These are phyloP conservation scores for Noctilio leporinus DNA, from an alignment of 2,113 vertebrate genomes.

Conservation along the genomic window DNA sequence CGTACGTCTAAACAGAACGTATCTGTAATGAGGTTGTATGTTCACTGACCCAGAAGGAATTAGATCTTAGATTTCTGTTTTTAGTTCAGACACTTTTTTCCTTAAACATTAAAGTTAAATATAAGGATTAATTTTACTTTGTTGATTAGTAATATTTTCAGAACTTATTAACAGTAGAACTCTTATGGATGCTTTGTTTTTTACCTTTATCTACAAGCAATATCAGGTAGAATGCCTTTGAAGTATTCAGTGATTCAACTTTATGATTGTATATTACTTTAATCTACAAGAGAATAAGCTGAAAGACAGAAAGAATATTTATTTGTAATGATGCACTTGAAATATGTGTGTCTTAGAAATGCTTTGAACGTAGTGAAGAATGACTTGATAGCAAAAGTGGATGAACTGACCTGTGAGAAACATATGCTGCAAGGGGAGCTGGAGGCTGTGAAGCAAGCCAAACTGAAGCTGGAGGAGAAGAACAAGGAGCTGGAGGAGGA, in stretches of 20 bases:
- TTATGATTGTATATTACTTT: not conserved
- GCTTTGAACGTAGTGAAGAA: conserved; percentile 98
- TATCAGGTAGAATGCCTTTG: not conserved
- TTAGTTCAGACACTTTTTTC: not conserved
- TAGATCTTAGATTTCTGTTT: not conserved
- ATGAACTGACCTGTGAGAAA: conserved; percentile 94
- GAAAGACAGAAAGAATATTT: not conserved
- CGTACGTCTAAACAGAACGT: not conserved
- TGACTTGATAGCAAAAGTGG: conserved; percentile 92
- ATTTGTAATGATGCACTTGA: conserved; percentile 25
- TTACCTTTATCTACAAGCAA: not conserved
- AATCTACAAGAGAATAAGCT: not conserved
- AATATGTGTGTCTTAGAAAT: conserved; percentile 83
- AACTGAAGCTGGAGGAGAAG: conserved; percentile 91
- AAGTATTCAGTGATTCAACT: not conserved
- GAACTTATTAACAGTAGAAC: not conserved
- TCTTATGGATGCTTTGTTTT: not conserved
- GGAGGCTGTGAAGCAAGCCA: conserved; percentile 88
- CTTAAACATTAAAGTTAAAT: not conserved
- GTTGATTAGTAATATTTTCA: not conserved
- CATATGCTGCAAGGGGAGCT: conserved; percentile 91
- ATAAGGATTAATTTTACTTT: not conserved
- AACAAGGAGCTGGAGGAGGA: conserved; percentile 96
- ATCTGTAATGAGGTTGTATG: not conserved
- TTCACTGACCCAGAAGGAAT: not conserved